phyloP scores from a whole-genome alignment of 2,797 vertebrate species.

The Gambusia yucatana region DNA sequence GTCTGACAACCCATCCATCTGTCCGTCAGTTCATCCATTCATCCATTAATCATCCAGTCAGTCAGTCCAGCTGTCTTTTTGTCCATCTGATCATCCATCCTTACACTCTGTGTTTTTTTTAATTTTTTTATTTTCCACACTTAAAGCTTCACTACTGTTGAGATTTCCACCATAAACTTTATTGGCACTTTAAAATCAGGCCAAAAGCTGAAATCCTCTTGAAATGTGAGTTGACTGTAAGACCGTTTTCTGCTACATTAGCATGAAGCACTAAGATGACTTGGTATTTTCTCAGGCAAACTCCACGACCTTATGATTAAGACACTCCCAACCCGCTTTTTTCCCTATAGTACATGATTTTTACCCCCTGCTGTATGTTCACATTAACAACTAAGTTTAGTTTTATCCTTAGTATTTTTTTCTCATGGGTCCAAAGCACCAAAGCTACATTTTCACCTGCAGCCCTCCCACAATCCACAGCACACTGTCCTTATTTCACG shows the following conservation, averaged over 20 bases:
- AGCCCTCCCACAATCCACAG: constrained; percentile 24
- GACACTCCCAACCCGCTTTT: not conserved
- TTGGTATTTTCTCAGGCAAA: constrained; percentile 13
- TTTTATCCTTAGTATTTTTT: not conserved
- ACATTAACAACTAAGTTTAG: not conserved
- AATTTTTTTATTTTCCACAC: not conserved
- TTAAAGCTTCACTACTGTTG: not conserved
- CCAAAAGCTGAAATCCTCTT: not conserved
- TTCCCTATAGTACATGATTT: not conserved
- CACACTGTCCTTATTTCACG: constrained; percentile 50
- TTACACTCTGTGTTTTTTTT: not conserved
- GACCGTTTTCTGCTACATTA: not conserved
- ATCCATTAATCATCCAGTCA: not conserved
- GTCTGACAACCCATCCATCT: not conserved
- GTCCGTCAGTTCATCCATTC: not conserved
- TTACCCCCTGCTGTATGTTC: not conserved
- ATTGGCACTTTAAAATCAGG: not conserved
- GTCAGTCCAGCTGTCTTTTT: not conserved
- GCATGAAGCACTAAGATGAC: not conserved
- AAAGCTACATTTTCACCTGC: constrained; percentile 32
- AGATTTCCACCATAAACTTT: not conserved
- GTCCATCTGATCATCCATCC: not conserved
- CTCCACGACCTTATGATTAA: constrained; percentile 28
- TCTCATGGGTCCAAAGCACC: not conserved
- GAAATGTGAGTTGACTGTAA: not conserved